Evolutionary conservation across 1,140 invertebrate species (phyloP).

Genomic region (Aplysia californica): DNA sequence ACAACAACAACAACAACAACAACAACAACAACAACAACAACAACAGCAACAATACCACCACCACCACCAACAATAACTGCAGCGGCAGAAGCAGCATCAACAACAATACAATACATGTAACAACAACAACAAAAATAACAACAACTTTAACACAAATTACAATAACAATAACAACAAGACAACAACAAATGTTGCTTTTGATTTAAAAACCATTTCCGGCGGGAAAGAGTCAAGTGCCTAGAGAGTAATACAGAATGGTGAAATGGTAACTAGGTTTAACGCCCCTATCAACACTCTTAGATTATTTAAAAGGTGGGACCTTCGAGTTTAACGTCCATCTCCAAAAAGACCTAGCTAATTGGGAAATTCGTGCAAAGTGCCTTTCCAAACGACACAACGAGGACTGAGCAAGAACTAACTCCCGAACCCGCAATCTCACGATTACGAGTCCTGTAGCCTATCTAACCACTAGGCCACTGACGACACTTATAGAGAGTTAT

Average conservation of each 20-base stretch:
- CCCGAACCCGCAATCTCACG: no score
- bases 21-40: neutral
- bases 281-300: no score
- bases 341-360: no score
- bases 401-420: no score
- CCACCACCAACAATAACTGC: neutral
- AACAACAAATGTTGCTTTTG: neutral
- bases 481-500: no score
- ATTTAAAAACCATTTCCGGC: neutral
- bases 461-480: no score
- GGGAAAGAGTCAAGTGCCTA: constrained; percentile 54
- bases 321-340: no score
- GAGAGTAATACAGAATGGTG: constrained; percentile 66
- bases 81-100: neutral
- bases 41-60: neutral
- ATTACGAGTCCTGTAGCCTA: no score
- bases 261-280: no score
- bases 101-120: neutral
- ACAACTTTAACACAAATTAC: neutral
- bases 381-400: no score
- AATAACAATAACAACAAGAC: neutral
- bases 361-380: no score
- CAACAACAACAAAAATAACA: neutral
- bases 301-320: no score
- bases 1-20: neutral